Percentiles rank a stretch among this genome's conserved stretches.
These are phyloP conservation scores for Synanceia verrucosa DNA, from an alignment of 2,797 vertebrate species.

Conservation along the genomic window DNA sequence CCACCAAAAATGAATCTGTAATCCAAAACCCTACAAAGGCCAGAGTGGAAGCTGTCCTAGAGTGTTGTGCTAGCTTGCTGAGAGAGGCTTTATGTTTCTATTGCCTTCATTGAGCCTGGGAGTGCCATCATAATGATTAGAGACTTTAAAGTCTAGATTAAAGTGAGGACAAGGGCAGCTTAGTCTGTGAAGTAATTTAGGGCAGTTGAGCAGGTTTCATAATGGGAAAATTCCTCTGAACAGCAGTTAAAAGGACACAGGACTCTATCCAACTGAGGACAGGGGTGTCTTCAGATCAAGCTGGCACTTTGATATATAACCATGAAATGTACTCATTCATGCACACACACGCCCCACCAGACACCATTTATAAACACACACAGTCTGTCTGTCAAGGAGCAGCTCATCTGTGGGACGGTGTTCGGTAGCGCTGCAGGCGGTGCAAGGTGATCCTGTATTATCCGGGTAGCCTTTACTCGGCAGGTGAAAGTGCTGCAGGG, in stretches of 20 bases:
- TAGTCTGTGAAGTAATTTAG: constrained; percentile 76
- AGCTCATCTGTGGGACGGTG: constrained; percentile 31
- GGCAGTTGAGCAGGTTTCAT: constrained; percentile 67
- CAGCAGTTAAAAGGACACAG: constrained; percentile 47
- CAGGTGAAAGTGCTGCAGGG: constrained; percentile 70
- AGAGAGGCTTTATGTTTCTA: constrained; percentile 72
- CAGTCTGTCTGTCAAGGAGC: constrained; percentile 10
- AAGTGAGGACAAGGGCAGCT: constrained; percentile 71
- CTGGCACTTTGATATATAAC: constrained; percentile 39
- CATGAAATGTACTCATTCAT: constrained; percentile 35
- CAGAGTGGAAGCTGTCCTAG: constrained; percentile 64
- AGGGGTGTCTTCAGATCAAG: constrained; percentile 43
- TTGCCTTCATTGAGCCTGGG: constrained; percentile 73
- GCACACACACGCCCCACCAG: background rate
- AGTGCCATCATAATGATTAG: constrained; percentile 78
- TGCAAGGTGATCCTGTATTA: constrained; percentile 72
- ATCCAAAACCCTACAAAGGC: constrained; percentile 74
- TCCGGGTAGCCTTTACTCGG: constrained; percentile 53
- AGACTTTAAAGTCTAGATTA: constrained; percentile 79
- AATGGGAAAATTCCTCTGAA: constrained; percentile 77
- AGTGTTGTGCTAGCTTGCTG: constrained; percentile 77
- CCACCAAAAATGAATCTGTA: constrained; percentile 80
- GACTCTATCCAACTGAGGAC: constrained; percentile 28
- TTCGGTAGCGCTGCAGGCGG: constrained; percentile 55
- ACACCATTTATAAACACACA: background rate